These are phyloP conservation scores for Sacculina carcini DNA, from an alignment of 2,888 invertebrate genomes.

Conservation along the genomic window DNA sequence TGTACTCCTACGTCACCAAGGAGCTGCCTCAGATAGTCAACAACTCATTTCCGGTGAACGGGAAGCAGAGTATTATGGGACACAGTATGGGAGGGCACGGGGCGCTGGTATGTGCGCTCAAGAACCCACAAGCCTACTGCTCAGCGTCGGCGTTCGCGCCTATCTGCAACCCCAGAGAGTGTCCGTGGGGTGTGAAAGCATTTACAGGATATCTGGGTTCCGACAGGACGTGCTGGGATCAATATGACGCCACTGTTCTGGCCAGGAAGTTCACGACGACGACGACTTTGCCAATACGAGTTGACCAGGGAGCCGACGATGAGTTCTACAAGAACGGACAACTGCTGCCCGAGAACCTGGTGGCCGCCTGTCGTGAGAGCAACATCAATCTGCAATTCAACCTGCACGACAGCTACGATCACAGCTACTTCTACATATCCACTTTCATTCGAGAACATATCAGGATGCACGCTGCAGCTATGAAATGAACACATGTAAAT, in stretches of 20 bases:
- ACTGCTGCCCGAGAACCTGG: constrained; percentile 56
- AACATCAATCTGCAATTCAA: constrained; percentile 41
- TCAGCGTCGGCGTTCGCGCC: constrained; percentile 82
- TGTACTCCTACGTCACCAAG: constrained; percentile 79
- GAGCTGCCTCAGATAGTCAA: constrained; percentile 52
- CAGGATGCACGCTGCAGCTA: constrained; percentile 39
- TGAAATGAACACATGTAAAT: not conserved
- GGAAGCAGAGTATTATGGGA: constrained; percentile 23
- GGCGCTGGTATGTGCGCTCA: constrained; percentile 61
- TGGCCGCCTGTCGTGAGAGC: constrained; percentile 38
- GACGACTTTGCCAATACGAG: constrained; percentile 49
- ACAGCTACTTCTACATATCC: constrained; percentile 76
- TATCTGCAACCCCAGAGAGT: constrained; percentile 58
- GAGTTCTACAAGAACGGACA: constrained; percentile 46
- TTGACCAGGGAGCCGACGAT: constrained; percentile 75
- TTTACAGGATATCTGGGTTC: constrained; percentile 46
- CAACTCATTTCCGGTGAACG: constrained; percentile 31
- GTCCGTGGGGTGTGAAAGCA: constrained; percentile 65
- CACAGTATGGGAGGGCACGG: constrained; percentile 94
- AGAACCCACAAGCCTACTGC: constrained; percentile 64
- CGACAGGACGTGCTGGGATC: constrained; percentile 38
- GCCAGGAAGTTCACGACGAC: constrained; percentile 55
- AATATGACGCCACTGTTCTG: constrained; percentile 70
- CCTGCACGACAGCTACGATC: constrained; percentile 65
- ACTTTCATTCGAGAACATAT: constrained; percentile 81